Evolutionary conservation across 2,797 vertebrate genomes (phyloP), one percentile per base, ranked within the genome.

Genomic region (Coendou prehensilis): DNA sequence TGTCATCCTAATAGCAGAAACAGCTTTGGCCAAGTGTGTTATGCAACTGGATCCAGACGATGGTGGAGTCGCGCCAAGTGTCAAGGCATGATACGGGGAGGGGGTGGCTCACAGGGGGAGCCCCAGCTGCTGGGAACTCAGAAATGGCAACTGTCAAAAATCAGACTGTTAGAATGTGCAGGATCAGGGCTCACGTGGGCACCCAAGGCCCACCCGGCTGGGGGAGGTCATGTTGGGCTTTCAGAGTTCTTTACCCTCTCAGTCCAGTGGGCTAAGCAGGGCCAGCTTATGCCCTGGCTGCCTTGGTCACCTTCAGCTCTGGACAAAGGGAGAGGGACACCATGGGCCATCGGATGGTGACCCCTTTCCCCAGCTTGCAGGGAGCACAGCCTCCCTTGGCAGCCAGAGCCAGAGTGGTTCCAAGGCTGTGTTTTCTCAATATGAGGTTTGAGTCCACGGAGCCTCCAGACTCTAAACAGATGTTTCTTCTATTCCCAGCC

Each of bases 1-100:
- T 96, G 97, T 98, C 97, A 95, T 94, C 96, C 83, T 97, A 92
- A 97, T 97, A 94, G 96, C 97, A 95, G 97, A 97, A 96, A 97
- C 97, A 96, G 97, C 96, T 97, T 47, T 78, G 95, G 89, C 90
- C 0, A 50, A 85, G 96, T 15, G 75, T 89, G 96, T 97, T 97
- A 93, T 64, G 93, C 95, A 97, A 93, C 93, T 76, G 81, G 82
- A 92, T 41, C 89, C 96, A 93, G 97, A 95, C 85, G 22, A 67
- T 3, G 89, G 80, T 47, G 93, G 93, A 64, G 69, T 7, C 1
- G 33, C 18, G 97, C 97, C 97, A 95, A 97, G 94, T 28, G 73
- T 57, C 54, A 33, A 15, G 18, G 87, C 83, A 5, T 0, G 41
- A 52, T 26, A 87, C 5, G 37, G 81, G 95, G 87, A 50, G 94